phyloP scores from a whole-genome alignment of 2,113 vertebrate genomes.

The Variabilichromis moorii region DNA sequence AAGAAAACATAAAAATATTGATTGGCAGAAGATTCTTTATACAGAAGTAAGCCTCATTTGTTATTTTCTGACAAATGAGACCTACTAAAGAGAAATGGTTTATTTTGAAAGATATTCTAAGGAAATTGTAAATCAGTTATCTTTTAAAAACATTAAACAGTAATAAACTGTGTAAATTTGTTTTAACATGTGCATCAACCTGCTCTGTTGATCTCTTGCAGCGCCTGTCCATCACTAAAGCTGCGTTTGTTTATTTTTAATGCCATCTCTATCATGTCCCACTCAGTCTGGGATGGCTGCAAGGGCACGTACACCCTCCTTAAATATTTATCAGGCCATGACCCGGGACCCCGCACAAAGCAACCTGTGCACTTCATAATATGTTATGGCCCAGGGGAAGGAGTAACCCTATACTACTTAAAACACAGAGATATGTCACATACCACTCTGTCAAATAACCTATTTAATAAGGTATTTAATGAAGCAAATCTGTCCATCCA shows the following conservation, averaged over 20 bases:
- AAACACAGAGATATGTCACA: constrained; percentile 65
- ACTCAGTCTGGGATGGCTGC: constrained; percentile 47
- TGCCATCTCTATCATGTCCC: constrained; percentile 28
- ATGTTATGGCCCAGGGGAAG: constrained; percentile 19
- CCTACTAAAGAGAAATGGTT: background rate
- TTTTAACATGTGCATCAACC: background rate
- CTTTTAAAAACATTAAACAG: background rate
- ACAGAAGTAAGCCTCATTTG: background rate
- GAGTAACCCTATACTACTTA: constrained; percentile 58
- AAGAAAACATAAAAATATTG: background rate
- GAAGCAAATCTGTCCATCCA: constrained; percentile 39
- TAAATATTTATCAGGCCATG: constrained; percentile 69
- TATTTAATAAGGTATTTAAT: constrained; percentile 62
- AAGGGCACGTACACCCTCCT: constrained; percentile 30
- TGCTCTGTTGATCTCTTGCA: background rate
- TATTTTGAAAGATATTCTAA: background rate
- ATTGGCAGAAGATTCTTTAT: background rate
- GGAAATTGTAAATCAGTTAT: background rate
- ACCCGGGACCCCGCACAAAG: constrained; percentile 49
- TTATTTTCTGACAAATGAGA: background rate
- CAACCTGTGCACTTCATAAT: constrained; percentile 46
- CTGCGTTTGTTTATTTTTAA: constrained; percentile 48
- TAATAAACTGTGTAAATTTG: background rate
- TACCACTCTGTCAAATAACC: constrained; percentile 49
- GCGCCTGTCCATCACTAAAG: background rate